Conservation (phyloP, 1,140 invertebrate genomes). For the Lysiphlebus fabarum region DNA sequence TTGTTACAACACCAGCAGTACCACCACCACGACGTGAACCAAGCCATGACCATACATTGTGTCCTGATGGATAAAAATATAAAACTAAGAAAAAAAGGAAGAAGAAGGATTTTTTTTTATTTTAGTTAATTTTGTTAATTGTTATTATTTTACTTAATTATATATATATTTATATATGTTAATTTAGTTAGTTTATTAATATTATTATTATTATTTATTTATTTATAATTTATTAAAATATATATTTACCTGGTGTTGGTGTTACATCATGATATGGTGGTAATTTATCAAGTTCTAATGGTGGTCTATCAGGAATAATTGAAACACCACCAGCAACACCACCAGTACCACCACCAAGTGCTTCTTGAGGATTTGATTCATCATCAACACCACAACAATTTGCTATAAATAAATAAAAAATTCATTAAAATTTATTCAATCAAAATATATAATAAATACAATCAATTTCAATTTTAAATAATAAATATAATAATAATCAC, state of each 20-base stretch:
- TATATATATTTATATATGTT: too few species aligned
- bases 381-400: conserved; percentile 49
- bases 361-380: conserved; percentile 37
- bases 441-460: not conserved
- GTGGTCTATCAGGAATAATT: conserved; percentile 52
- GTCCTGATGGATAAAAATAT: conserved; percentile 33
- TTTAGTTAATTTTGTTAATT: too few species aligned
- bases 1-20: conserved; percentile 48
- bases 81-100: too few species aligned
- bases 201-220: not conserved
- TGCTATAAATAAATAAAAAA: conserved; percentile 29
- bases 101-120: too few species aligned
- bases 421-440: not conserved
- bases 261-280: conserved; percentile 55
- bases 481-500: conserved; percentile 4
- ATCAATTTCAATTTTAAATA: not conserved
- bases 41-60: conserved; percentile 65
- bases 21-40: conserved; percentile 57
- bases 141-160: not conserved
- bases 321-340: conserved; percentile 45
- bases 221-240: conserved; percentile 14
- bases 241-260: conserved; percentile 49
- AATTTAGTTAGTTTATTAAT: not conserved
- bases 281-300: conserved; percentile 53
- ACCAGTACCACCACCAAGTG: conserved; percentile 36